phyloP scores from a whole-genome alignment of 2,113 vertebrate species.

The Tetraodon nigroviridis region DNA sequence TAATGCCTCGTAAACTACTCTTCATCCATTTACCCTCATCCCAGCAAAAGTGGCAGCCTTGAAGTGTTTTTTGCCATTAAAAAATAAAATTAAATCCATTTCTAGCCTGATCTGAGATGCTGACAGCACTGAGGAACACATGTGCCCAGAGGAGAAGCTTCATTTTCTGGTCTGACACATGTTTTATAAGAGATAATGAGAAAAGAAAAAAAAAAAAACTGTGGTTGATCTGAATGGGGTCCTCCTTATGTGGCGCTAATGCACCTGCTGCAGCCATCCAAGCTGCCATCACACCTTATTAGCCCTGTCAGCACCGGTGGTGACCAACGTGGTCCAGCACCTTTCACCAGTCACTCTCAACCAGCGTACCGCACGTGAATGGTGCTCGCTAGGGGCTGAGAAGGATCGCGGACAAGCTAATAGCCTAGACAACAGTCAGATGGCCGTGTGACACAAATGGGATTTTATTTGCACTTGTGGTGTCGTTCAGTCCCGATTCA shows the following conservation, averaged over 20 bases:
- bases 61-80: constrained; percentile 23
- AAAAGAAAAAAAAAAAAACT: constrained; percentile 35
- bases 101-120: constrained; percentile 33
- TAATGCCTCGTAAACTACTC: constrained; percentile 11
- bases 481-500: background rate
- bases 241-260: constrained; percentile 36
- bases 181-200: no score
- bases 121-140: constrained; percentile 39
- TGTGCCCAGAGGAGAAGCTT: constrained; percentile 38
- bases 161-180: background rate
- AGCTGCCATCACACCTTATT: constrained; percentile 56
- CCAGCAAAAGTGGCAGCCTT: constrained; percentile 9
- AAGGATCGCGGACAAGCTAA: constrained; percentile 17
- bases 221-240: constrained; percentile 36
- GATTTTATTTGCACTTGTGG: background rate
- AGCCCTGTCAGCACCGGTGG: constrained; percentile 46
- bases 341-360: constrained; percentile 63
- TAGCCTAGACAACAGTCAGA: constrained; percentile 9
- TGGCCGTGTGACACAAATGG: constrained; percentile 6
- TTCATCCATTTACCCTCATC: background rate
- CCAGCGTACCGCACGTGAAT: constrained; percentile 31
- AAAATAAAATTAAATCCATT: constrained; percentile 15
- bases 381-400: constrained; percentile 17
- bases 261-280: constrained; percentile 39
- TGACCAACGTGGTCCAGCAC: constrained; percentile 30